Evolutionary conservation across 1,140 invertebrate species (phyloP), one percentile per base, ranked within the genome.

Genomic region (Dryas iulia): DNA sequence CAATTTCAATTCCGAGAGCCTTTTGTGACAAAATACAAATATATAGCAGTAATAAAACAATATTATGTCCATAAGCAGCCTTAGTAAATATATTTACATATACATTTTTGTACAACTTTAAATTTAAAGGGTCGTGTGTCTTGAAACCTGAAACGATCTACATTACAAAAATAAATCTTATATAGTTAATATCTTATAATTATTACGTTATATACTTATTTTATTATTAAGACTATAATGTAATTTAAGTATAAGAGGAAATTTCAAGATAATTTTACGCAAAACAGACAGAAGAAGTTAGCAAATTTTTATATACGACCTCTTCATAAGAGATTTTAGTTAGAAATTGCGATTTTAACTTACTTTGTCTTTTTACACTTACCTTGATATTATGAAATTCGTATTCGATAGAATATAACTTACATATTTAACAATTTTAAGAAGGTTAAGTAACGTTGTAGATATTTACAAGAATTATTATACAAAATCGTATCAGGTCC

Each of bases 81-180:
- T 56, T 25, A 56, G 24, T 56, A n/a, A 5, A 25, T 56, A 56
- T 72, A 74, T 76, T 77, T 79, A 71, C 79, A 78, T 59, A 78
- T 66, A 64, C 66, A 63, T 57, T 69, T n/a, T 63, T 70, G 39
- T 70, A 70, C 68, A 70, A 24, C 14, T 58, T 52, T 47, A 53
- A 58, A 12, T 57, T 59, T 59, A 59, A 11, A 58, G 68, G 62
- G 59, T 86, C 86, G 82, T 87, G 77, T 85, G 82, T 83, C 72
- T 67, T 77, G 82, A 86, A 86, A 88, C 83, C 82, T 82, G 77
- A 74, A 73, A 69, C 73, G 25, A 61, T 74, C 73, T 83, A 77
- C 68, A 75, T 85, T 90, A 90, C 74, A 90, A 90, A 90, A 90
- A 90, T 90, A 90, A 89, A 74, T 82, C 74, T 81, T 81, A 83